phyloP scores from a whole-genome alignment of 2,797 vertebrate species.

The Enteromius afrohamiltoni region DNA sequence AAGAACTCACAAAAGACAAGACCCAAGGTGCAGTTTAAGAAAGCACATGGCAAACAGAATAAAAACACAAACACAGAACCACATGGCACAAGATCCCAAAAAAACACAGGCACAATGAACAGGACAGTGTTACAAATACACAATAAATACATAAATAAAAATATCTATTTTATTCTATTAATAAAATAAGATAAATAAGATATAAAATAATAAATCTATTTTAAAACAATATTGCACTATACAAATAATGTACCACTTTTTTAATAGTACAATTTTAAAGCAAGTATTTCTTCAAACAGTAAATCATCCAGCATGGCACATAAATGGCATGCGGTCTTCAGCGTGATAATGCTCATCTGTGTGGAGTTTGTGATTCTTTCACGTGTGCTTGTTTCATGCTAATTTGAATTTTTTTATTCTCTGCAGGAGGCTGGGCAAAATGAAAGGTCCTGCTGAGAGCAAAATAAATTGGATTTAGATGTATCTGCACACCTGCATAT shows the following conservation, averaged over 20 bases:
- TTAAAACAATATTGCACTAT: not conserved
- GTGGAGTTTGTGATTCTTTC: not conserved
- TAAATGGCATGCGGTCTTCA: not conserved
- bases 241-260: too few species aligned
- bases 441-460: not conserved
- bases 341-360: not conserved
- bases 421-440: not conserved
- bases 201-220: not conserved
- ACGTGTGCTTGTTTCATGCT: not conserved
- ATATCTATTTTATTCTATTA: not conserved
- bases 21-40: too few species aligned
- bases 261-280: not conserved
- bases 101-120: too few species aligned
- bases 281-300: not conserved
- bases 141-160: too few species aligned
- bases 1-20: too few species aligned
- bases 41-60: too few species aligned
- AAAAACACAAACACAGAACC: too few species aligned
- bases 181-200: not conserved
- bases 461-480: slow-evolving; percentile 50
- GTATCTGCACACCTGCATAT: slow-evolving; percentile 36
- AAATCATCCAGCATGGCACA: not conserved
- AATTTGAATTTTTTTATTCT: slow-evolving; percentile 4
- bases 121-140: too few species aligned
- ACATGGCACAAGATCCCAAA: too few species aligned